Evolutionary conservation across 2,888 invertebrate genomes (phyloP), one percentile per base, ranked within the genome.

Genomic region (Stenchaetothrips biformis): DNA sequence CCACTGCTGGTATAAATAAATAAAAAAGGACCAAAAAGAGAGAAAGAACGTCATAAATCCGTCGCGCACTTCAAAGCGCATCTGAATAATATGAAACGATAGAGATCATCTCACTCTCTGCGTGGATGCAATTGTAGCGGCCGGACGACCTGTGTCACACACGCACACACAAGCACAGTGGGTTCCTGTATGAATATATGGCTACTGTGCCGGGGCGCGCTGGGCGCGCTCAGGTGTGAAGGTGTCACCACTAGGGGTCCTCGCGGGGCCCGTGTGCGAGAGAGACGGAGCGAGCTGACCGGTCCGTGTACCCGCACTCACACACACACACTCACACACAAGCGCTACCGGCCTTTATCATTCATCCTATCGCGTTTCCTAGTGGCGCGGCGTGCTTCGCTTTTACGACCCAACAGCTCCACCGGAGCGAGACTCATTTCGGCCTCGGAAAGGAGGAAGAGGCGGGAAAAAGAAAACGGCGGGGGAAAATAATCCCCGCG

Each of bases 181-280:
- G 53, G 4, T 37, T 37, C 37, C 37, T 37, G 37, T 37, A 37
- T 37, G 37, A 37, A 37, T 37, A 37, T 37, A 37, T 37, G 37
- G 37, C 37, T 37, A 37, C 67, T 25, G 21, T 74, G 21, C 67
- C 21, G 25, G 37, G 37, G 37, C 67, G 18, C 67, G 67, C 7
- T 67, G 53, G 53, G 67, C 62, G 62, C 67, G 67, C 25, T 74
- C 67, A 25, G 67, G 67, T 74, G 67, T 74, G 67, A 74, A 74
- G 67, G 67, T 74, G 67, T 74, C 25, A 74, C 25, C 59, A 18
- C 16, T 18, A 18, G 59, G 59, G 59, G 59, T 6, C 59, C 59
- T 13, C 59, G 6, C 37, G 37, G 37, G 37, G 53, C 1, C 53
- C 16, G 59, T 59, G 59, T 13, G 37, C 37, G 37, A 37, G 37